Evolutionary conservation across 2,888 invertebrate species (phyloP).

Genomic region (Conus canariensis): DNA sequence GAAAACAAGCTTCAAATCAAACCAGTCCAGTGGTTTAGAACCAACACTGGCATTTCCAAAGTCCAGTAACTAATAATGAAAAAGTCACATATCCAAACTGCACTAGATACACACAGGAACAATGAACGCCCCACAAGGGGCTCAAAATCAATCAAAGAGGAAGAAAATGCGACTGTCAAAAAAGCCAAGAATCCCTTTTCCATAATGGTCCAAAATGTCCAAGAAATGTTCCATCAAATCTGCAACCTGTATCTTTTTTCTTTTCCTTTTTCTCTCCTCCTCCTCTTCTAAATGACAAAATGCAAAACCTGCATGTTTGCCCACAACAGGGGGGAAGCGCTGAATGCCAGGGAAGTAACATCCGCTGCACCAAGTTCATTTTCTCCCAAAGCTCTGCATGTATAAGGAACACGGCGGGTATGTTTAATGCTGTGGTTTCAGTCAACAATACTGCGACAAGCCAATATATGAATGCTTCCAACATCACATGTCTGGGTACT

Average conservation of each 20-base stretch:
- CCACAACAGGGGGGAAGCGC: neutral
- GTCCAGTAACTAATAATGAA: neutral
- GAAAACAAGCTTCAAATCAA: constrained; percentile 21
- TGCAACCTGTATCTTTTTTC: neutral
- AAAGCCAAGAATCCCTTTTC: neutral
- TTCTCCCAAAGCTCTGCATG: constrained; percentile 43
- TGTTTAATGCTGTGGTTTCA: constrained; percentile 24
- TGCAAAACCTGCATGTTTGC: neutral
- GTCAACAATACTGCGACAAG: neutral
- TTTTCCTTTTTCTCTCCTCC: neutral
- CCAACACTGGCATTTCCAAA: neutral
- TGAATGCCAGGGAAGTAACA: neutral
- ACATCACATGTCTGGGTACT: neutral
- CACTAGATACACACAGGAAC: neutral
- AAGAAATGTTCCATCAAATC: neutral
- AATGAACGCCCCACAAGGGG: constrained; percentile 1
- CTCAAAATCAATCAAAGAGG: constrained; percentile 28
- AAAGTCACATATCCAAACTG: neutral
- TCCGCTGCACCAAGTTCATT: constrained; percentile 29
- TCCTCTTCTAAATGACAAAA: constrained; percentile 19
- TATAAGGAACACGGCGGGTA: constrained; percentile 20
- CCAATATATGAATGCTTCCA: neutral
- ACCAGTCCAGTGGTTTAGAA: neutral
- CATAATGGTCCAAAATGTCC: neutral
- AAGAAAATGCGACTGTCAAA: constrained; percentile 9